Base-by-base conservation (phyloP, 2,888 invertebrate species). In the Diaperis boleti region DNA sequence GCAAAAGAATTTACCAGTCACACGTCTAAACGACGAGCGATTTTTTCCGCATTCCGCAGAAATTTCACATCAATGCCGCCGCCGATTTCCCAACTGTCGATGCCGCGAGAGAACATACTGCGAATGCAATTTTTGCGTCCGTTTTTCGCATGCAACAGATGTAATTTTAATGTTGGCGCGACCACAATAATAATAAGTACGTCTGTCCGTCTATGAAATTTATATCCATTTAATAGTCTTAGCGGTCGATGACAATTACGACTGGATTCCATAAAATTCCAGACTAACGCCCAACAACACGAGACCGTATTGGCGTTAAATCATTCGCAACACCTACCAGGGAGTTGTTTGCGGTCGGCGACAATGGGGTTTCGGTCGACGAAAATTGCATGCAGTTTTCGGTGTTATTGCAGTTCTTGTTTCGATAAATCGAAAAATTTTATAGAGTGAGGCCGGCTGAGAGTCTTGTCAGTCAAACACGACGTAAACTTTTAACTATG, bases 181-280 rank as follows among this genome's bases (percentile, higher is more conserved):
- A 55, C 61, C 61, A 55, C 61, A 61, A 61, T 61, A 55, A 50
- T 59, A 59, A 61, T 61, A 61, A 61, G 61, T 54, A 45, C 20
- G 45, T 47, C 61, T 55, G 61, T 45, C 61, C 29, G 61, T 55
- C 54, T 45, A 31, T 17, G 55, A 47, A 45, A 61, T 61, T 61
- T 61, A 70, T 67, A 64, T 47, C 44, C 62, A 60, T 66, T 70
- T 69, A 66, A 69, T 71, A 57, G 67, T 66, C 67, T 61, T 68
- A 66, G 68, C 66, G 68, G 69, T 61, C 65, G 66, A 69, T 69
- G 70, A 72, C 72, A 72, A 71, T 72, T 69, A 69, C 68, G 45
- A 35, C 57, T 62, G 65, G 64, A 68, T 71, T 71, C 67, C 71
- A 69, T 72, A 71, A 72, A 71, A 72, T 69, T 63, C 62, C 66